Conservation (phyloP, 2,888 invertebrate species). For the Sinotaia quadrata region DNA sequence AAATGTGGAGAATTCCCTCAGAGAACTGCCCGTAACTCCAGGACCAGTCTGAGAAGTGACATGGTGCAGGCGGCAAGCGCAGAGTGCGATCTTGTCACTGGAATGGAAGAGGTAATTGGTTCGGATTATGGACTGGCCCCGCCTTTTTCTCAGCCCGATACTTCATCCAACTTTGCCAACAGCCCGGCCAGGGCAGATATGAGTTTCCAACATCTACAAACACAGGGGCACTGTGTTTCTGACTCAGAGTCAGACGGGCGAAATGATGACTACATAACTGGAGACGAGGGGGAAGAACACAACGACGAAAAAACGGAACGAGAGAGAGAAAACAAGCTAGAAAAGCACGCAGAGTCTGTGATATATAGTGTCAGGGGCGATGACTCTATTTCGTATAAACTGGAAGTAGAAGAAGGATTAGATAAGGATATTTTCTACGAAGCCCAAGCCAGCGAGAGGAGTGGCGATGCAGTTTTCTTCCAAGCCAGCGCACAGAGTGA, state of each 20-base stretch:
- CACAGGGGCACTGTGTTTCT: neutral
- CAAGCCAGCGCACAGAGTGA: no score
- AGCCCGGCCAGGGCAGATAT: neutral
- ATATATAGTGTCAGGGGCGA: neutral
- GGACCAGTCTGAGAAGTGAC: neutral
- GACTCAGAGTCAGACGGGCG: neutral
- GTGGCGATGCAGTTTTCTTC: no score
- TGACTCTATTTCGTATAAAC: neutral
- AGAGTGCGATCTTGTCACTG: neutral
- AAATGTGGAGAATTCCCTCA: neutral
- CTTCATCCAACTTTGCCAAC: neutral
- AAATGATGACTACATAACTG: neutral
- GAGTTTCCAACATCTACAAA: neutral
- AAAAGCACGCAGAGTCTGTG: neutral
- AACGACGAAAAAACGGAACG: neutral
- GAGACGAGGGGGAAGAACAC: neutral
- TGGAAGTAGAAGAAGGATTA: neutral
- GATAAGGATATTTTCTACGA: constrained; percentile 6
- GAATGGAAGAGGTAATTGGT: constrained; percentile 8
- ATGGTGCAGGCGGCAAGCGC: neutral
- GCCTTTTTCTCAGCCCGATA: neutral
- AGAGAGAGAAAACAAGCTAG: neutral
- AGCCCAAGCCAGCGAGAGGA: neutral
- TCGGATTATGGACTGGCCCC: neutral
- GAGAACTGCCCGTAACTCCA: no score